Conservation (phyloP, 92 coral and sea anemone species). For the Zoanthus solanderi region DNA sequence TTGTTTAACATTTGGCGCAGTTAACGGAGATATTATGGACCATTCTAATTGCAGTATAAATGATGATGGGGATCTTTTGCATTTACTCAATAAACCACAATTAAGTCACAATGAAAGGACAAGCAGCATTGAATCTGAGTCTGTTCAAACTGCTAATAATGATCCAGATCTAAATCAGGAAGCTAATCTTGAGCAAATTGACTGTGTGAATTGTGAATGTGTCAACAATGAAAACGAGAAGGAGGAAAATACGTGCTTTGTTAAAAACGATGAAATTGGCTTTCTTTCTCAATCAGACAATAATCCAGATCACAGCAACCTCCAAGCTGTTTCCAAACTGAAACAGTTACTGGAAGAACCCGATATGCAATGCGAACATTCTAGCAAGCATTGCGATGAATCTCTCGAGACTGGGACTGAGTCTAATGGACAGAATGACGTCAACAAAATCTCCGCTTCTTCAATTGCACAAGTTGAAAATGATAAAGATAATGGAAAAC, state of each 20-base stretch:
- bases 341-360: constrained; percentile 81
- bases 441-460: not conserved
- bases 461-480: constrained; percentile 19
- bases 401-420: constrained; percentile 24
- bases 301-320: constrained; percentile 92
- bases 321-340: constrained; percentile 71
- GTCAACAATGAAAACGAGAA: constrained; percentile 57
- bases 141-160: constrained; percentile 14
- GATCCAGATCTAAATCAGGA: constrained; percentile 33
- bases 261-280: constrained; percentile 32
- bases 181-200: constrained; percentile 54
- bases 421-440: not conserved
- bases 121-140: not conserved
- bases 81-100: constrained; percentile 1
- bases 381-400: constrained; percentile 66
- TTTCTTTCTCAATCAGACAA: constrained; percentile 17
- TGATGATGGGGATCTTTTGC: not conserved
- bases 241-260: constrained; percentile 22
- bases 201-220: constrained; percentile 70
- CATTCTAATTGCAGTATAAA: not conserved
- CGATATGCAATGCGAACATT: constrained; percentile 95
- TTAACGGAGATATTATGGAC: constrained; percentile 25
- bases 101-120: not conserved
- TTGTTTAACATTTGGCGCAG: constrained; percentile 5
- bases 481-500: not conserved